phyloP scores from a whole-genome alignment of 2,113 vertebrate genomes.

The Toxostoma redivivum region DNA sequence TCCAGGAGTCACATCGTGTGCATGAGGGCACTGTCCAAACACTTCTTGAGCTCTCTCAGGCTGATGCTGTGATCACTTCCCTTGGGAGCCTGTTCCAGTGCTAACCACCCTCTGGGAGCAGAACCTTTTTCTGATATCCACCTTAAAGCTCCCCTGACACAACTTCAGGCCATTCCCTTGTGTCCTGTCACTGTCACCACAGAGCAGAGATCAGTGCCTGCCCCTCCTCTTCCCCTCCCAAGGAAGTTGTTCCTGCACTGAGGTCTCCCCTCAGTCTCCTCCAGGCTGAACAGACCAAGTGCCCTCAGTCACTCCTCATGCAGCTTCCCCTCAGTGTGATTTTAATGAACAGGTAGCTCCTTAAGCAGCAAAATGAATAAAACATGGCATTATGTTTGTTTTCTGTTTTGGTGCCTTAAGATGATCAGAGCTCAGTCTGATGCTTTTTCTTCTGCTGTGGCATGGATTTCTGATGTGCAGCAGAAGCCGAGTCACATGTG shows the following conservation, averaged over 20 bases:
- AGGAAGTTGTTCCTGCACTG: background rate
- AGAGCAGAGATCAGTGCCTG: background rate
- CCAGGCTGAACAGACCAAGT: background rate
- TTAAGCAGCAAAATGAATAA: background rate
- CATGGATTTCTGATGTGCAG: background rate
- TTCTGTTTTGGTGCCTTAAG: background rate
- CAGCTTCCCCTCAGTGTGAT: background rate
- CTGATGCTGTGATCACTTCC: background rate
- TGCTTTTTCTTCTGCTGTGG: background rate
- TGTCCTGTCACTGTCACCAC: background rate
- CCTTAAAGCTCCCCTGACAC: background rate
- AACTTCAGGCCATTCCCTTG: rapidly evolving
- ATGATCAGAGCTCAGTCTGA: background rate
- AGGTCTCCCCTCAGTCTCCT: background rate
- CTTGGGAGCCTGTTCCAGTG: background rate
- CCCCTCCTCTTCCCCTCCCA: rapidly evolving
- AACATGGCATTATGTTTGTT: background rate
- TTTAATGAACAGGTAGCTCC: background rate
- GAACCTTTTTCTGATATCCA: rapidly evolving
- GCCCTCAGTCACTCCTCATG: rapidly evolving
- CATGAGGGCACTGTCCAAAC: background rate
- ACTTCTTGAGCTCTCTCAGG: background rate
- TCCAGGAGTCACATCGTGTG: background rate
- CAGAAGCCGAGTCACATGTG: rapidly evolving
- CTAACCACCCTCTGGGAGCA: rapidly evolving